Evolutionary conservation across 2,113 vertebrate genomes (phyloP).

Genomic region (Alethe castanea): DNA sequence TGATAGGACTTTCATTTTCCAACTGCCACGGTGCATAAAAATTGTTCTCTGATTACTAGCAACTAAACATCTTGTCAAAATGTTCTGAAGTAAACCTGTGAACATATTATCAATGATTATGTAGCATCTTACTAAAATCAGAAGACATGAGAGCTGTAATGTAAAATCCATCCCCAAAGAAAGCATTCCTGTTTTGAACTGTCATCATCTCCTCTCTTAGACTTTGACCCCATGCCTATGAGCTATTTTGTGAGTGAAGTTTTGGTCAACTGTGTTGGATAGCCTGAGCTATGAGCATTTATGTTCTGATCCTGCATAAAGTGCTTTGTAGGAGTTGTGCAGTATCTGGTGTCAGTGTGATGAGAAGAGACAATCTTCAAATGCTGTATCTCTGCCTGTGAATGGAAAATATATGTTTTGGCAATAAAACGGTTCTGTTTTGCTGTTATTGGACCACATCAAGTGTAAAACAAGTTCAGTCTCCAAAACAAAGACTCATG

Average conservation of each 20-base stretch:
- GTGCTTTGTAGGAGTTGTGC: neutral
- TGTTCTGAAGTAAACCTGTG: neutral
- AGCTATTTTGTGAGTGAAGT: neutral
- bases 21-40: neutral
- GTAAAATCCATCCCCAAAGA: neutral
- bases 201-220: neutral
- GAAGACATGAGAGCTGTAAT: neutral
- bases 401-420: neutral
- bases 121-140: neutral
- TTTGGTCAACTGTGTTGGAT: neutral
- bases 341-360: neutral
- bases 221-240: neutral
- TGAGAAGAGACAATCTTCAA: neutral
- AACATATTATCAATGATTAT: neutral
- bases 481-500: neutral
- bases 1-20: neutral
- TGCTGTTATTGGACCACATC: neutral
- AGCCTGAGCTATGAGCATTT: rapidly evolving
- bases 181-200: neutral
- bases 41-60: neutral
- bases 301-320: neutral
- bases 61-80: neutral
- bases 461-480: neutral
- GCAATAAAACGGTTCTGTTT: neutral
- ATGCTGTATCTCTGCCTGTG: neutral